Percentiles rank a stretch among this genome's conserved stretches.
Conservation (phyloP, 2,888 invertebrate genomes). For the Drosophila affinis region DNA sequence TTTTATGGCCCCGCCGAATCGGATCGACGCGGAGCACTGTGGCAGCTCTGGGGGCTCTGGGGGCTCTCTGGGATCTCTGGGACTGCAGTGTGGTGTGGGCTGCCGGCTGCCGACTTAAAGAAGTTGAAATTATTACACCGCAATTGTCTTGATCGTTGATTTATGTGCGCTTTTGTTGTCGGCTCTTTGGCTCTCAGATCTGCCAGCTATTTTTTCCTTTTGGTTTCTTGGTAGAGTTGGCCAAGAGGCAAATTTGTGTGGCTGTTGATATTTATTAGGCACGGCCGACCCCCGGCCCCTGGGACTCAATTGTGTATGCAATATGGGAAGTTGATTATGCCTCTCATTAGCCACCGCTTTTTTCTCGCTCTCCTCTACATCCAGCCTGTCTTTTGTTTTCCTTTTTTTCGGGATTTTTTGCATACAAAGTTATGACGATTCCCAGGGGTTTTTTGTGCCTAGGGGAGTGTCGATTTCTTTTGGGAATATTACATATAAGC, state of each 20-base stretch:
- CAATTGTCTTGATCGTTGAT: conserved; percentile 78
- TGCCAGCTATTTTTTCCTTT: neutral
- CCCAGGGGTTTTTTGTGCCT: conserved; percentile 4
- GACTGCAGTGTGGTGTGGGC: conserved; percentile 41
- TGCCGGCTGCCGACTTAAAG: conserved; percentile 72
- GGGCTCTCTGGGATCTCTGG: neutral
- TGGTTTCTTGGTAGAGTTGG: conserved; percentile 6
- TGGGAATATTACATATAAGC: no score
- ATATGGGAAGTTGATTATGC: conserved; percentile 52
- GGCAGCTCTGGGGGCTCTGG: neutral
- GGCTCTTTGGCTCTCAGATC: conserved; percentile 26
- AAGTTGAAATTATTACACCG: conserved; percentile 78
- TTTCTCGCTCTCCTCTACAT: neutral
- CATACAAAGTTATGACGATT: conserved; percentile 30
- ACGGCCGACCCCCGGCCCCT: neutral
- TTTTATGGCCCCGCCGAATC: conserved; percentile 82
- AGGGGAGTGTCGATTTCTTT: no score
- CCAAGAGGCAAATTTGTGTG: conserved; percentile 56
- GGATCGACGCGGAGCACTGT: conserved; percentile 33
- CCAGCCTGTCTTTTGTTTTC: neutral
- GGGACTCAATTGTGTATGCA: conserved; percentile 45
- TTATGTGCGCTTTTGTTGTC: conserved; percentile 71
- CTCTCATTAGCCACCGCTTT: conserved; percentile 52
- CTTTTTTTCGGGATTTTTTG: neutral
- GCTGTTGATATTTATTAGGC: conserved; percentile 62